Evolutionary conservation across 1,140 invertebrate species (phyloP).

Genomic region (Acromyrmex charruanus): DNA sequence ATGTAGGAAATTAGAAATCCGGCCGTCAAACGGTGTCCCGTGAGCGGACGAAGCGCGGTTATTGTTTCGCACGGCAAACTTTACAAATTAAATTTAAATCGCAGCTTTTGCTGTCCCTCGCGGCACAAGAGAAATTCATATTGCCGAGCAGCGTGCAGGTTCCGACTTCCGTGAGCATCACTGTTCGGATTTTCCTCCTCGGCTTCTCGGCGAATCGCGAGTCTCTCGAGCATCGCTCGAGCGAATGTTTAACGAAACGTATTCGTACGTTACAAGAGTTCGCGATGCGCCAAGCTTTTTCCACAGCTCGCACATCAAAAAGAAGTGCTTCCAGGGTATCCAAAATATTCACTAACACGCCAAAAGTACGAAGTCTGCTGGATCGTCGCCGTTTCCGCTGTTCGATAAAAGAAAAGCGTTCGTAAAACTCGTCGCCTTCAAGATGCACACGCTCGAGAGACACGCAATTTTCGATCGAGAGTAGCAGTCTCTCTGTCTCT

Average conservation of each 20-base stretch:
- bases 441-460: slow-evolving; percentile 11
- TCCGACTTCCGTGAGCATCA: not conserved
- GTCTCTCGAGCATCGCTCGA: slow-evolving; percentile 11
- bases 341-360: slow-evolving; percentile 35
- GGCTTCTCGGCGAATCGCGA: slow-evolving; percentile 30
- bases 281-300: slow-evolving; percentile 2
- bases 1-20: slow-evolving; percentile 27
- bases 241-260: slow-evolving; percentile 49
- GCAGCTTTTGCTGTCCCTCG: slow-evolving; percentile 42
- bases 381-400: slow-evolving; percentile 2
- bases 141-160: not conserved
- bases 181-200: slow-evolving; percentile 16
- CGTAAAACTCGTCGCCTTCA: slow-evolving; percentile 11
- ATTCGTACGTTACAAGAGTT: not conserved
- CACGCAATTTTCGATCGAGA: slow-evolving; percentile 57
- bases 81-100: slow-evolving; percentile 61
- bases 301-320: slow-evolving; percentile 9
- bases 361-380: not conserved
- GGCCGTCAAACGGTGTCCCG: not conserved
- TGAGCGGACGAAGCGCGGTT: not conserved
- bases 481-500: slow-evolving; percentile 5
- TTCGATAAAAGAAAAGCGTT: slow-evolving; percentile 35
- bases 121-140: slow-evolving; percentile 44
- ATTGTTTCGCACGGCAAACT: slow-evolving; percentile 49
- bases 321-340: slow-evolving; percentile 2